These are phyloP conservation scores for Martes martes DNA, from an alignment of 2,113 vertebrate genomes.

Conservation along the genomic window DNA sequence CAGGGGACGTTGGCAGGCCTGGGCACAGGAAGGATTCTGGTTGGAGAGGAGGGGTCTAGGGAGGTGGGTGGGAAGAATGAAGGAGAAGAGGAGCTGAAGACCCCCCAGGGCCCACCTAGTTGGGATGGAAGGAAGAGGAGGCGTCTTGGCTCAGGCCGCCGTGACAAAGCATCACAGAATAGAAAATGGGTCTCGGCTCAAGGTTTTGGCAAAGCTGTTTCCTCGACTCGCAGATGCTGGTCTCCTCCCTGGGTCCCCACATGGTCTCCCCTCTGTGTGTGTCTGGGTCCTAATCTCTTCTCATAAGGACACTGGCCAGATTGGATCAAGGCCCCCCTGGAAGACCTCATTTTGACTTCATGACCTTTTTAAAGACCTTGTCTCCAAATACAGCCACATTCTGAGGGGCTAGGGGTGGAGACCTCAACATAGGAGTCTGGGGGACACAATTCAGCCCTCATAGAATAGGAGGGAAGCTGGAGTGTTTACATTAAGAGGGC, in stretches of 20 bases:
- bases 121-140: neutral
- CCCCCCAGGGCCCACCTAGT: too few species aligned
- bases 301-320: neutral
- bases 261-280: rapidly evolving
- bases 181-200: neutral
- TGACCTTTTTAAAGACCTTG: neutral
- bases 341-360: neutral
- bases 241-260: neutral
- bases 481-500: neutral
- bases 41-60: neutral
- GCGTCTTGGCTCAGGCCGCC: too few species aligned
- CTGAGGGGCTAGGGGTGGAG: neutral
- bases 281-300: too few species aligned
- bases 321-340: too few species aligned
- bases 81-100: neutral
- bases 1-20: rapidly evolving
- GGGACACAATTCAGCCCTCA: neutral
- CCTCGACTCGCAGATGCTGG: rapidly evolving
- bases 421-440: neutral
- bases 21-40: neutral
- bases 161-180: neutral
- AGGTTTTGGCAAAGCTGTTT: neutral
- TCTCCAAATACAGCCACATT: neutral
- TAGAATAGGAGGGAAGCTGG: rapidly evolving
- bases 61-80: neutral